Conservation (phyloP, 2,888 invertebrate species). For the Andrena bucephala region DNA sequence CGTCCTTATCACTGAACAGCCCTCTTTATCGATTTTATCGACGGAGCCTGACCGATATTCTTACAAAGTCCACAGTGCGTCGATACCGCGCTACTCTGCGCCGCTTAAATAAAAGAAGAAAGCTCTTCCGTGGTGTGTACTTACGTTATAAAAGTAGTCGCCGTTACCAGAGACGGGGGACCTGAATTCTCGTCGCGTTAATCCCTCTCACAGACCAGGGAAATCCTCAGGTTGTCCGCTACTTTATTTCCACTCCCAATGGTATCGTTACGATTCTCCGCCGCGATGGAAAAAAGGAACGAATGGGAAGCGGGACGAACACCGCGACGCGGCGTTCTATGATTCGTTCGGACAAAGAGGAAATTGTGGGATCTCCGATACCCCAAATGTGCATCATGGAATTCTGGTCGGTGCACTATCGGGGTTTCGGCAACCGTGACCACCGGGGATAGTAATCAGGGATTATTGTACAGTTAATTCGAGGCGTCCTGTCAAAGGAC, state of each 20-base stretch:
- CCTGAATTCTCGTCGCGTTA: too few species aligned
- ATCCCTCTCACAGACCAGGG: too few species aligned
- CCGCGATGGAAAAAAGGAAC: background rate
- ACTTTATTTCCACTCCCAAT: background rate
- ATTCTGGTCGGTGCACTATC: constrained; percentile 29
- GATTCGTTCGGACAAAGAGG: constrained; percentile 30
- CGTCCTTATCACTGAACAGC: background rate
- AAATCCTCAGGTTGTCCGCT: background rate
- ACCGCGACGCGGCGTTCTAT: background rate
- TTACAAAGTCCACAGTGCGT: background rate
- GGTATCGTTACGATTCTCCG: background rate
- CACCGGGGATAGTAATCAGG: constrained; percentile 11
- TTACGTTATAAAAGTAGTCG: background rate
- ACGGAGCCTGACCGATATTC: background rate
- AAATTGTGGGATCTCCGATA: constrained; percentile 49
- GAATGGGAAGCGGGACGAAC: background rate
- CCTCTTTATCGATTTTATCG: background rate
- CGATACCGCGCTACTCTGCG: background rate
- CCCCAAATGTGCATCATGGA: constrained; percentile 45
- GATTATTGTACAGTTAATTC: background rate
- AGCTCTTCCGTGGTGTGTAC: background rate
- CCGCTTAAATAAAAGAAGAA: background rate
- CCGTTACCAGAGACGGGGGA: too few species aligned
- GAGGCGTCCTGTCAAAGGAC: background rate
- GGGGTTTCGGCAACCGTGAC: constrained; percentile 14